phyloP scores from a whole-genome alignment of 2,888 invertebrate species.

The Acleris laterana region DNA sequence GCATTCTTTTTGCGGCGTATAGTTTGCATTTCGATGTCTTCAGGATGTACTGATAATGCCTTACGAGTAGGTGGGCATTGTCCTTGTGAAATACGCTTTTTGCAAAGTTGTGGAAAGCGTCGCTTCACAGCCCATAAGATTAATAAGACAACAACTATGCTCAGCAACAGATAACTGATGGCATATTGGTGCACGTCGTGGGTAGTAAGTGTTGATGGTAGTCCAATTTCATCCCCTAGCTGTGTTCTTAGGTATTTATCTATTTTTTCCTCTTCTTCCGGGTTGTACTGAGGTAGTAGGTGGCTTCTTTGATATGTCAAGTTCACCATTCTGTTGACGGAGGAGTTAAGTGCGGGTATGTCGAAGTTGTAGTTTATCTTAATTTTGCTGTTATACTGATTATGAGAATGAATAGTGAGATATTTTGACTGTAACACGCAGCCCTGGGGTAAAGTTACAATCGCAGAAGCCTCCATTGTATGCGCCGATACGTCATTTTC shows the following conservation, averaged over 20 bases:
- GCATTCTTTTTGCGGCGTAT: neutral
- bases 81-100: neutral
- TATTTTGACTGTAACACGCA: constrained; percentile 38
- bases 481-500: constrained; percentile 34
- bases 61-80: neutral
- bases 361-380: constrained; percentile 12
- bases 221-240: neutral
- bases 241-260: neutral
- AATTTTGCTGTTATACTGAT: constrained; percentile 14
- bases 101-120: neutral
- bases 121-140: neutral
- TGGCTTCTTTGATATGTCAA: neutral
- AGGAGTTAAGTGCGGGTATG: constrained; percentile 8
- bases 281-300: neutral
- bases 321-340: constrained; percentile 21
- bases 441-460: constrained; percentile 33
- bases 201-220: neutral
- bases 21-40: constrained; percentile 4
- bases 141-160: neutral
- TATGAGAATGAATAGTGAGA: constrained; percentile 35
- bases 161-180: neutral
- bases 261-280: neutral
- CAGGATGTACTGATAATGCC: neutral
- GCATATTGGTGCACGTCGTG: constrained; percentile 1
- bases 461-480: constrained; percentile 32